These are phyloP conservation scores for Anseranas semipalmata DNA, from an alignment of 2,113 vertebrate species.

Conservation along the genomic window DNA sequence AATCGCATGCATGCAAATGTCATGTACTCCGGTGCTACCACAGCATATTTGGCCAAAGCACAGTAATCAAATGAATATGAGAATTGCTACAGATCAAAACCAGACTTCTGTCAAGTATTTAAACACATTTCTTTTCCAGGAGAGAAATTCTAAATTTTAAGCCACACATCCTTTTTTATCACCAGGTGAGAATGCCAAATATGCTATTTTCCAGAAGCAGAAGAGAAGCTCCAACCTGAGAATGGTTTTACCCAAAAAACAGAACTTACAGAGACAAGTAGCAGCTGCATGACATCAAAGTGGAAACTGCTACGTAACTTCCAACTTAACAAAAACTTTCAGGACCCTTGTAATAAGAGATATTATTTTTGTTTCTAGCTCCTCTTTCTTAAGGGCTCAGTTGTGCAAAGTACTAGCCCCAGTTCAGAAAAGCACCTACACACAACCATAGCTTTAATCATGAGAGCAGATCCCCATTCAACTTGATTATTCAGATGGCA, in stretches of 20 bases:
- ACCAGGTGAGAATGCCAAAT: background rate
- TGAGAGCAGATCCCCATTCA: background rate
- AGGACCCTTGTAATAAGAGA: background rate
- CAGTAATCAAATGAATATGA: background rate
- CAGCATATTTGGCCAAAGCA: background rate
- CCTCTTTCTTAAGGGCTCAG: background rate
- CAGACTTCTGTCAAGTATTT: background rate
- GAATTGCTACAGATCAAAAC: background rate
- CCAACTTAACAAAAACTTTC: background rate
- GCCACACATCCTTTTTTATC: background rate
- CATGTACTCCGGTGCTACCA: background rate
- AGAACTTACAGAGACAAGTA: background rate
- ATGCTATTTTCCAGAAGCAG: background rate
- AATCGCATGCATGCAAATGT: background rate
- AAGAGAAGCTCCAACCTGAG: background rate
- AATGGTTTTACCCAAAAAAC: background rate
- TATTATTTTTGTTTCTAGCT: background rate
- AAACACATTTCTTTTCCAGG: background rate
- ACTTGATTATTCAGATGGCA: constrained; percentile 26
- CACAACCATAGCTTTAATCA: background rate
- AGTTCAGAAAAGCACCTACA: constrained; percentile 5
- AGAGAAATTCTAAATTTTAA: constrained; percentile 8
- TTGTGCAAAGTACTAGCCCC: background rate
- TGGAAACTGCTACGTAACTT: background rate
- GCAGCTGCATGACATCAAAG: background rate